phyloP scores from a whole-genome alignment of 2,888 invertebrate species.

The Nymphalis urticae region DNA sequence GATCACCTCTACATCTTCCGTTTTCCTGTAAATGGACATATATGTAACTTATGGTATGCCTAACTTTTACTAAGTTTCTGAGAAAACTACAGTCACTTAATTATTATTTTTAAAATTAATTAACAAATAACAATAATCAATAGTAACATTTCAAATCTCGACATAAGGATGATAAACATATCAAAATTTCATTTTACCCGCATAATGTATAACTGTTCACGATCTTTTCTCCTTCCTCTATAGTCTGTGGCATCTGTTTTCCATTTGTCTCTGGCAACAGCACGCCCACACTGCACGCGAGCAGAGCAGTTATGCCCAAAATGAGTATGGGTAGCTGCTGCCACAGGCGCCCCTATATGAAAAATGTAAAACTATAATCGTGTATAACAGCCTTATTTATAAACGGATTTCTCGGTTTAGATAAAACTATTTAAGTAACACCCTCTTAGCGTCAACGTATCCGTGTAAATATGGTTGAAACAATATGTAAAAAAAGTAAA shows the following conservation, averaged over 20 bases:
- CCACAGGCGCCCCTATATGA: constrained; percentile 63
- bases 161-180: too few relatives aligned
- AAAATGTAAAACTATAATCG: not conserved
- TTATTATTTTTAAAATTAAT: too few relatives aligned
- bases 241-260: constrained; percentile 68
- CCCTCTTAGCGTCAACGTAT: too few relatives aligned
- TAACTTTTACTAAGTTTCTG: not conserved
- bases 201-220: constrained; percentile 57
- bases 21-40: constrained; percentile 42
- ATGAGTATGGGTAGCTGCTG: constrained; percentile 59
- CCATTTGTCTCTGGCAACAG: constrained; percentile 67
- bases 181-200: constrained; percentile 48
- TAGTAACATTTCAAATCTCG: too few relatives aligned
- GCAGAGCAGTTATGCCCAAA: constrained; percentile 55
- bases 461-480: too few relatives aligned
- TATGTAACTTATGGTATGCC: not conserved
- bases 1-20: constrained; percentile 37
- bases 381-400: too few relatives aligned
- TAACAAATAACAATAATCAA: too few relatives aligned
- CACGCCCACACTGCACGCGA: constrained; percentile 52
- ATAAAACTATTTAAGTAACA: too few relatives aligned
- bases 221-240: constrained; percentile 65
- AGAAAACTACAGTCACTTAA: too few relatives aligned
- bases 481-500: too few relatives aligned
- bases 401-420: too few relatives aligned